phyloP scores from a whole-genome alignment of 2,888 invertebrate genomes.

The Chymomyza caudatula region DNA sequence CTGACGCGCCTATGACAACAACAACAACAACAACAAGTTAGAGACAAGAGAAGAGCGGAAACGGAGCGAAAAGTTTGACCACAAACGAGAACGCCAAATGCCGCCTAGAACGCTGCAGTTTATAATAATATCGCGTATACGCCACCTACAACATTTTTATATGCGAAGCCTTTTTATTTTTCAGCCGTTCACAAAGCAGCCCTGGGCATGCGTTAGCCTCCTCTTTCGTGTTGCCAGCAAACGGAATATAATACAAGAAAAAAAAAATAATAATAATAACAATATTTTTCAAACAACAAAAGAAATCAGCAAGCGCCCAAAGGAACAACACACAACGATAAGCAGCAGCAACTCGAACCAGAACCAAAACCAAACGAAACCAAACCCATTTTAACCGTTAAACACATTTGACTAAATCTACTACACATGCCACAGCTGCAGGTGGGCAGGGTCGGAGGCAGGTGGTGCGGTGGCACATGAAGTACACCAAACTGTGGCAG shows the following conservation, averaged over 20 bases:
- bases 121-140: constrained; percentile 70
- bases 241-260: not conserved
- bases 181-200: not conserved
- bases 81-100: not conserved
- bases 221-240: not conserved
- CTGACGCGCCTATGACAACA: not conserved
- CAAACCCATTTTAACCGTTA: constrained; percentile 73
- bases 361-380: constrained; percentile 38
- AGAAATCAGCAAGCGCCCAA: constrained; percentile 59
- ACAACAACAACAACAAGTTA: not conserved
- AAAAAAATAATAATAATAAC: constrained; percentile 2
- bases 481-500: constrained; percentile 32
- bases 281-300: constrained; percentile 52
- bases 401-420: constrained; percentile 72
- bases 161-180: not conserved
- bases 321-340: not conserved
- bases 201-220: constrained; percentile 4
- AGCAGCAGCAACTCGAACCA: constrained; percentile 56
- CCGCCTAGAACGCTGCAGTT: not conserved
- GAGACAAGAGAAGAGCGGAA: not conserved
- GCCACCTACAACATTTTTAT: constrained; percentile 62
- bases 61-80: not conserved
- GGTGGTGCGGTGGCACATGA: constrained; percentile 13
- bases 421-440: constrained; percentile 58
- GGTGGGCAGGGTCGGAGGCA: constrained; percentile 38